Evolutionary conservation across 2,888 invertebrate species (phyloP).

Genomic region (Hypena proboscidalis): DNA sequence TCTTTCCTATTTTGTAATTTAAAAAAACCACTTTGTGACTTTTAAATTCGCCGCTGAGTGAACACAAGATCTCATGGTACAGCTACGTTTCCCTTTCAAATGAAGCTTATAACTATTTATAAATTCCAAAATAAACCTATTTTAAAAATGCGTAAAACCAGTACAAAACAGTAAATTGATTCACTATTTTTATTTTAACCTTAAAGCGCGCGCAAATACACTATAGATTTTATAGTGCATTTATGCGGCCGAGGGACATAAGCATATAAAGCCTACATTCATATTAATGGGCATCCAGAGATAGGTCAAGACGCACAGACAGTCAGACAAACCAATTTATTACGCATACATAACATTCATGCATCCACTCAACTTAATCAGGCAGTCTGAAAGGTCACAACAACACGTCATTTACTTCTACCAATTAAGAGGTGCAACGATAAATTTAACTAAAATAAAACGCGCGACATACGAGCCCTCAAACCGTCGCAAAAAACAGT

Average conservation of each 20-base stretch:
- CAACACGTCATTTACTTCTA: conserved; percentile 61
- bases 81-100: too few relatives aligned
- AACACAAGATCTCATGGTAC: too few relatives aligned
- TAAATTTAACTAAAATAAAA: conserved; percentile 74
- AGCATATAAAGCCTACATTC: conserved; percentile 9
- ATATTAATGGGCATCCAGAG: conserved; percentile 8
- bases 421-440: conserved; percentile 76
- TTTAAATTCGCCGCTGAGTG: too few relatives aligned
- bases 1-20: too few relatives aligned
- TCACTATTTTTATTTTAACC: conserved; percentile 8
- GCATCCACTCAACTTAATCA: conserved; percentile 57
- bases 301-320: conserved; percentile 30
- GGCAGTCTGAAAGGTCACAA: too few relatives aligned
- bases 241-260: conserved; percentile 6
- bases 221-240: conserved; percentile 20
- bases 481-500: conserved; percentile 71
- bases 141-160: conserved; percentile 3
- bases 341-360: conserved; percentile 58
- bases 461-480: conserved; percentile 53
- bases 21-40: too few relatives aligned
- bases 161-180: conserved; percentile 8
- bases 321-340: conserved; percentile 37
- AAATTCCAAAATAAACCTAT: too few relatives aligned
- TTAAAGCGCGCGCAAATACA: conserved; percentile 13
- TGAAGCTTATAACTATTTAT: too few relatives aligned